phyloP scores from a whole-genome alignment of 1,140 invertebrate genomes.

The Lepidurus apus region DNA sequence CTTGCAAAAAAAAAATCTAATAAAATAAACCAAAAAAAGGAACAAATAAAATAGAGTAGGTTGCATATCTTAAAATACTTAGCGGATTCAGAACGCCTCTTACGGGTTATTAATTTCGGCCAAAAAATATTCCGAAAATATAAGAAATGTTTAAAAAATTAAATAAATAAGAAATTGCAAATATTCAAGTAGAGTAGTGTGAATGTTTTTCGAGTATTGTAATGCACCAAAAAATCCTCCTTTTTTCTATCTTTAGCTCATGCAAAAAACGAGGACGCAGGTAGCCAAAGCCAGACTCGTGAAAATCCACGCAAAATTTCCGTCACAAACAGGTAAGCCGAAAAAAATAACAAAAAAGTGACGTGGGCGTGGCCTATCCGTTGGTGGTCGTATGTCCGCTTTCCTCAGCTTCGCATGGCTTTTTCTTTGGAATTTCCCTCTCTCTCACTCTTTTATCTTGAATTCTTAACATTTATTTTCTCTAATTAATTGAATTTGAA shows the following conservation, averaged over 20 bases:
- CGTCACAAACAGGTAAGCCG: not conserved
- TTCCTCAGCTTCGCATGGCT: constrained; percentile 25
- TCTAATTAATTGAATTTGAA: constrained; percentile 30
- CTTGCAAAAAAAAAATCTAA: no score
- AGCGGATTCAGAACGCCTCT: no score
- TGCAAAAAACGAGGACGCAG: not conserved
- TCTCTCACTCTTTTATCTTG: constrained; percentile 25
- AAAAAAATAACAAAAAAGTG: not conserved
- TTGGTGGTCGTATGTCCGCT: constrained; percentile 27
- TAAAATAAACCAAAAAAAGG: no score
- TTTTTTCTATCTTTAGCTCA: constrained; percentile 9
- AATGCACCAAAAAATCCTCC: not conserved
- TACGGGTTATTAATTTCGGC: no score
- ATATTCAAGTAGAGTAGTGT: not conserved
- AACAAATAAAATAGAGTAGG: no score
- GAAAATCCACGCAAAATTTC: constrained; percentile 10
- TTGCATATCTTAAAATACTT: no score
- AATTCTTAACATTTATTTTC: constrained; percentile 35
- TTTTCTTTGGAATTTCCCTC: constrained; percentile 4
- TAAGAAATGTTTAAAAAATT: no score
- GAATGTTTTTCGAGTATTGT: constrained; percentile 15
- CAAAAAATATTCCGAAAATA: no score
- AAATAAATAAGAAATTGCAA: no score
- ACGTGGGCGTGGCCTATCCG: not conserved
- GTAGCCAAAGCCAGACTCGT: not conserved